phyloP scores from a whole-genome alignment of 2,888 invertebrate genomes.

The Chalcis sispes region DNA sequence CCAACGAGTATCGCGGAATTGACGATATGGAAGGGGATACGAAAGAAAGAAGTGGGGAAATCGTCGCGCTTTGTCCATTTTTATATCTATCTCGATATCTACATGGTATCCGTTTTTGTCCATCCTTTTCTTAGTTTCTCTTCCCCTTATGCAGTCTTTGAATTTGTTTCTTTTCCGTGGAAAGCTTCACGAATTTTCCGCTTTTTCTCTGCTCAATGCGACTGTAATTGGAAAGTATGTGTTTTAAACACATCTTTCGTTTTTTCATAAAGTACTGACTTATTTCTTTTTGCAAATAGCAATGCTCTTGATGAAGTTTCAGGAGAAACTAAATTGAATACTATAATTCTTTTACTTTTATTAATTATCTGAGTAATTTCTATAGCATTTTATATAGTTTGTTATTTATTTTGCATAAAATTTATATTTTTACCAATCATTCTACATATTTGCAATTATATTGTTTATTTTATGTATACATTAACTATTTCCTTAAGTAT shows the following conservation, averaged over 20 bases:
- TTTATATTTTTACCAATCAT: background rate
- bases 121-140: conserved; percentile 8
- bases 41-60: background rate
- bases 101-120: conserved; percentile 15
- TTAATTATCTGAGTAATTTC: too few species aligned
- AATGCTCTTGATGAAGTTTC: background rate
- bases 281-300: background rate
- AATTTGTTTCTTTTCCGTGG: conserved; percentile 20
- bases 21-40: conserved; percentile 12
- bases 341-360: background rate
- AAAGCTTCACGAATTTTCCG: conserved; percentile 48
- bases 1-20: conserved; percentile 47
- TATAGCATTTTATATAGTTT: background rate
- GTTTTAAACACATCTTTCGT: conserved; percentile 19
- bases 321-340: background rate
- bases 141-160: conserved; percentile 22
- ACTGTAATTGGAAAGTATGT: conserved; percentile 11
- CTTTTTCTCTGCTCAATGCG: conserved; percentile 8
- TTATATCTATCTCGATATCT: conserved; percentile 2
- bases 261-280: background rate
- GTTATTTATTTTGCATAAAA: background rate
- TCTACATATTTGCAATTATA: background rate
- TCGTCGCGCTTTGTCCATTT: conserved; percentile 22
- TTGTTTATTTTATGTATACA: too few species aligned
- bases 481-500: too few species aligned